Evolutionary conservation across 2,888 invertebrate species (phyloP).

Genomic region (Tetranychus truncatus): DNA sequence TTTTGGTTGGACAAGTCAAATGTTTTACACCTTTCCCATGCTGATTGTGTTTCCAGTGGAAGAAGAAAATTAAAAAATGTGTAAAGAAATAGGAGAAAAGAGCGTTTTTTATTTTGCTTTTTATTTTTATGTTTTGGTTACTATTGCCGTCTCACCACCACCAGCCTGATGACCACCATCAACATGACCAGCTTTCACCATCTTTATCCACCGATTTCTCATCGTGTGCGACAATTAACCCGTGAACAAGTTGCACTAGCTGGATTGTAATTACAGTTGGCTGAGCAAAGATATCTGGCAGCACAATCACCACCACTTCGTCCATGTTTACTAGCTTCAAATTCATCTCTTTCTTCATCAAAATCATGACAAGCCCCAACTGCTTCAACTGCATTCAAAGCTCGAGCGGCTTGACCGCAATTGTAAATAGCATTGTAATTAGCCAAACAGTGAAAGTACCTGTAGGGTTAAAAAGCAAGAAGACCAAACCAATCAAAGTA

Average conservation of each 20-base stretch:
- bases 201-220: not conserved
- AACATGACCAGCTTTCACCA: not conserved
- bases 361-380: not conserved
- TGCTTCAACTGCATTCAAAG: not conserved
- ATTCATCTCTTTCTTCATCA: not conserved
- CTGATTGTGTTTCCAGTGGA: no score
- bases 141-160: no score
- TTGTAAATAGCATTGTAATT: not conserved
- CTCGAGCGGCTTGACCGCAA: not conserved
- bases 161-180: no score
- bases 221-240: not conserved
- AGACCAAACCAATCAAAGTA: not conserved
- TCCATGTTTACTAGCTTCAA: not conserved
- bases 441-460: conserved; percentile 7
- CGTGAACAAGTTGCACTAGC: not conserved
- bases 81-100: no score
- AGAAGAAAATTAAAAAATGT: no score
- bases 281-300: not conserved
- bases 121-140: no score
- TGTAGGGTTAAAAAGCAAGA: not conserved
- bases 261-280: conserved; percentile 6
- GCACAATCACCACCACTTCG: not conserved
- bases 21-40: no score
- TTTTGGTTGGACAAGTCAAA: not conserved
- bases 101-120: no score